Conservation (phyloP, 2,113 vertebrate species). For the Anser brachyrhynchus region DNA sequence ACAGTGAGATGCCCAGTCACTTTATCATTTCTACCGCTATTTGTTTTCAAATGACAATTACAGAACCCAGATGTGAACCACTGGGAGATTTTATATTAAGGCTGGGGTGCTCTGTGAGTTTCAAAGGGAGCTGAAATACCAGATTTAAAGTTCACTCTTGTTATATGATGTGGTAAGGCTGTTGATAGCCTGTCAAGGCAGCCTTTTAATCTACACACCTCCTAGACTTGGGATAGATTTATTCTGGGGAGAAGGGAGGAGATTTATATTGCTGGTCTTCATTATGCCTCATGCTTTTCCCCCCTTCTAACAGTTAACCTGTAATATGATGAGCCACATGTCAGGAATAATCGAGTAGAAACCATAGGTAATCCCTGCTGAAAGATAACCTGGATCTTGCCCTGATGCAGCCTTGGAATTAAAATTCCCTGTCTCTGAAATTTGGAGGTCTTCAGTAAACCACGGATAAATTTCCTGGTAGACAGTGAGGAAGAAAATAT, state of each 20-base stretch:
- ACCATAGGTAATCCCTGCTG: constrained; percentile 1
- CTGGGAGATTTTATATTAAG: constrained; percentile 34
- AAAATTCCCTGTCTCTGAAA: constrained; percentile 6
- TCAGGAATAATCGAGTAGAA: constrained; percentile 50
- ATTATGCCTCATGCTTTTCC: constrained; percentile 8
- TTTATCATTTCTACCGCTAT: constrained; percentile 19
- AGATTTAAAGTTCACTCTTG: constrained; percentile 35
- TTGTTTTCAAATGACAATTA: constrained; percentile 47
- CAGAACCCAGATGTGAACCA: constrained; percentile 57
- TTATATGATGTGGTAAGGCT: constrained; percentile 45
- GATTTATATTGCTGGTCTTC: constrained; percentile 24
- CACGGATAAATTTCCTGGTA: neutral
- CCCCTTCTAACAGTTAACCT: constrained; percentile 31
- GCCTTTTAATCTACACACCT: constrained; percentile 37
- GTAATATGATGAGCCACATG: constrained; percentile 27
- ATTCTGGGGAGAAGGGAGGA: neutral
- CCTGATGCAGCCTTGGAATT: constrained; percentile 2
- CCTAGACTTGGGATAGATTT: constrained; percentile 8
- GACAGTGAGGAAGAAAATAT: neutral
- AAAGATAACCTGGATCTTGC: constrained; percentile 44
- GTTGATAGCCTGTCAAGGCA: constrained; percentile 39
- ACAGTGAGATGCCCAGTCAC: constrained; percentile 32
- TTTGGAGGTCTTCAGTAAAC: neutral
- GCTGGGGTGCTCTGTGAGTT: constrained; percentile 9
- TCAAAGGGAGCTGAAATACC: constrained; percentile 39